Evolutionary conservation across 1,140 invertebrate genomes (phyloP).

Genomic region (Microvelia longipes): DNA sequence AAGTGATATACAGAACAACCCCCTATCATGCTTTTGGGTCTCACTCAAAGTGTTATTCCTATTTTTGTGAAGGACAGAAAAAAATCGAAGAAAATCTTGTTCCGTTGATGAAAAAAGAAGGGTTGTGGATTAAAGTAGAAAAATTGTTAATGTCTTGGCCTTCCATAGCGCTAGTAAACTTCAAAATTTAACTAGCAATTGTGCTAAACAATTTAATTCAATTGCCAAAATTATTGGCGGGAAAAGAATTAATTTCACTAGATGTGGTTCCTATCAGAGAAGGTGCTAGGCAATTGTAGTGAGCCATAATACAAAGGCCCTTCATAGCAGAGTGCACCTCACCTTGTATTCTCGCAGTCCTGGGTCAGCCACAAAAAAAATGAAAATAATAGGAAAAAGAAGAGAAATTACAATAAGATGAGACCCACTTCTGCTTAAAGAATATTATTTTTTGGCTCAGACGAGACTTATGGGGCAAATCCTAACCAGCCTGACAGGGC

Average conservation of each 20-base stretch:
- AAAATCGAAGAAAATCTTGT: not conserved
- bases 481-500: not conserved
- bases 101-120: not conserved
- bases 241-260: not conserved
- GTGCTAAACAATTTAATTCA: not conserved
- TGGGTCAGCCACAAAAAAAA: not conserved
- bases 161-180: not conserved
- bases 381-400: no score
- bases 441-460: no score
- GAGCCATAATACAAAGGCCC: not conserved
- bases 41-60: not conserved
- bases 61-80: not conserved
- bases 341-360: not conserved
- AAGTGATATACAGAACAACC: not conserved
- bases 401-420: no score
- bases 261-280: not conserved
- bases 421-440: no score
- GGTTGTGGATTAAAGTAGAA: not conserved
- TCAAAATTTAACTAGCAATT: not conserved
- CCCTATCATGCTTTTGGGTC: not conserved
- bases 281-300: not conserved
- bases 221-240: not conserved
- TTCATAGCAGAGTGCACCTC: not conserved
- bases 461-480: no score
- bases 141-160: not conserved